A percentile compares a stretch with the other conserved stretches of the same genome.
Conservation (phyloP, 1,140 invertebrate species). For the Ptiloglossa arizonensis region DNA sequence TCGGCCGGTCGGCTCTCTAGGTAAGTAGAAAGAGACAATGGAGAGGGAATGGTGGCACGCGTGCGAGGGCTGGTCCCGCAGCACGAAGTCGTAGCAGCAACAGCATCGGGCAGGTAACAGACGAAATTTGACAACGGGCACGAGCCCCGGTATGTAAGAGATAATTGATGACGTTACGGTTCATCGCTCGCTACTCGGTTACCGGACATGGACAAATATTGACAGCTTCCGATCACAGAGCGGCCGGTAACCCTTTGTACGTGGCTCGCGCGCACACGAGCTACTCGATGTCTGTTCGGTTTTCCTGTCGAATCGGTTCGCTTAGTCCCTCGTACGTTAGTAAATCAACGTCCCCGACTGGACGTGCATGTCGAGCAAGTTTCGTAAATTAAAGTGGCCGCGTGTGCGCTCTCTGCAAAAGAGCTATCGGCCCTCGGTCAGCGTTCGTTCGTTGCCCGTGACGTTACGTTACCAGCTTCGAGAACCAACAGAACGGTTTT, state of each 20-base stretch:
- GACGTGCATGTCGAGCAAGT: conserved; percentile 61
- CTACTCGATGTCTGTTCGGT: conserved; percentile 53
- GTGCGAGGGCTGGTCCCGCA: background rate
- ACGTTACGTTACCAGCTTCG: conserved; percentile 26
- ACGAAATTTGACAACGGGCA: conserved; percentile 70
- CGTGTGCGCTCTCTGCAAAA: conserved; percentile 13
- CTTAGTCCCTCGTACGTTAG: conserved; percentile 37
- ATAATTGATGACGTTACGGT: conserved; percentile 76
- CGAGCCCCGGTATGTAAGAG: conserved; percentile 69
- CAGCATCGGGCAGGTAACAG: conserved; percentile 50
- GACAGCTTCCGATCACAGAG: conserved; percentile 72
- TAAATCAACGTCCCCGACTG: conserved; percentile 60
- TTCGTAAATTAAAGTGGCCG: conserved; percentile 63
- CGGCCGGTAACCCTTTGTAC: conserved; percentile 64
- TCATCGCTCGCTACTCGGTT: conserved; percentile 71
- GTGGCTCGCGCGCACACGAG: conserved; percentile 43
- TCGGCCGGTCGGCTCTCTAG: conserved; percentile 10
- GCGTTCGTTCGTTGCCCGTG: conserved; percentile 24
- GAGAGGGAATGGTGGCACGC: background rate
- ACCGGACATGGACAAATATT: conserved; percentile 73
- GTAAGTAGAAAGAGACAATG: conserved; percentile 36
- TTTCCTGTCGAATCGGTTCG: conserved; percentile 58
- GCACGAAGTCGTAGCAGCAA: conserved; percentile 4
- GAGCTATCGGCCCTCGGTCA: conserved; percentile 7
- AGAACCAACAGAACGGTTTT: conserved; percentile 43